Conservation (phyloP, 2,797 vertebrate species). For the Gymnopithys bicolor region DNA sequence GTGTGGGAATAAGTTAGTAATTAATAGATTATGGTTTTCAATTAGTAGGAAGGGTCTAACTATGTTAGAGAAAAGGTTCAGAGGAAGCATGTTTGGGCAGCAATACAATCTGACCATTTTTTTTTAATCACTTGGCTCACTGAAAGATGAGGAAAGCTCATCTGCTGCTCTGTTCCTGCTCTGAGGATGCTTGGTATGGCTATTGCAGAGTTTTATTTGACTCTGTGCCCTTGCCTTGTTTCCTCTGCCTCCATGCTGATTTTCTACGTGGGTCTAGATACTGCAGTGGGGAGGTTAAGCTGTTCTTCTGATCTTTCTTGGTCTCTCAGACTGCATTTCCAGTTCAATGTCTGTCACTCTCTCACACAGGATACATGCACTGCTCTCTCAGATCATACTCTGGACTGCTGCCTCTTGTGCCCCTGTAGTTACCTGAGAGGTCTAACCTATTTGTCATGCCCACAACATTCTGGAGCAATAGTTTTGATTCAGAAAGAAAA, state of each 20-base stretch:
- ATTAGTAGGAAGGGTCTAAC: background rate
- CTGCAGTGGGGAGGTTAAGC: background rate
- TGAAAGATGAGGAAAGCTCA: background rate
- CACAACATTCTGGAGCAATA: background rate
- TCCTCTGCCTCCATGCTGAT: background rate
- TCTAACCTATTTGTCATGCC: background rate
- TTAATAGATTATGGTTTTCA: background rate
- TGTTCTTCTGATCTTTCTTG: background rate
- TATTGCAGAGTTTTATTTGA: background rate
- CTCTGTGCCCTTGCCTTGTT: background rate
- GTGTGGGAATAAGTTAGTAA: background rate
- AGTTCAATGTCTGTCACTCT: background rate
- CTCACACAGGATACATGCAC: background rate
- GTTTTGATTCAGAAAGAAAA: conserved; percentile 21
- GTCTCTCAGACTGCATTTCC: background rate
- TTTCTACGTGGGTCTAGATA: background rate
- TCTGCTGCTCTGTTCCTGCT: background rate
- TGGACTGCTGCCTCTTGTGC: background rate
- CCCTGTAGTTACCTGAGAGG: background rate
- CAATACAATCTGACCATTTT: background rate
- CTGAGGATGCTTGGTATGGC: background rate
- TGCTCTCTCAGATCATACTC: background rate
- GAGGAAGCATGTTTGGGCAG: background rate
- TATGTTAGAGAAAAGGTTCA: background rate
- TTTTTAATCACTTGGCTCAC: background rate